Evolutionary conservation across 2,888 invertebrate genomes (phyloP), one percentile per base, ranked within the genome.

Genomic region (Ethmia dodecea): DNA sequence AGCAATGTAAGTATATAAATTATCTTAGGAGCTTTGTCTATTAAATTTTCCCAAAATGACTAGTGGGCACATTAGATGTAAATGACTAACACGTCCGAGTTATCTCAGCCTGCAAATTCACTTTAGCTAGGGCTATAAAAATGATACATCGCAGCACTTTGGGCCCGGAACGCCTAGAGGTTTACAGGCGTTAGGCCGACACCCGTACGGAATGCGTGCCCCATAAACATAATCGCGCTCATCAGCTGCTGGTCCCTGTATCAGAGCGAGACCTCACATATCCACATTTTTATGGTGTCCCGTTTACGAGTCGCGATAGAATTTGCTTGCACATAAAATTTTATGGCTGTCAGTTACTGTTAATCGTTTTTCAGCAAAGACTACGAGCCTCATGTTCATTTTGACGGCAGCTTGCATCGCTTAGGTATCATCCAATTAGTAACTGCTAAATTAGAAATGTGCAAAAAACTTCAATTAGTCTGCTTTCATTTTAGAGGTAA

Each of bases 21-120:
- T 27, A 28, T 24, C 9, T 3, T 6, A 25, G 26, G 20, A 22
- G 26, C 11, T 18, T 34, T 26, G 34, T 15, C 31, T 39, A 39
- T 39, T 39, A 40, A 36, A 40, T 26, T 35, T 15, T 9, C 13
- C 40, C 33, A 40, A 49, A 51, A 52, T 50, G 52, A 49, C 49
- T 47, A 33, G 49, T 47, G 49, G 50, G 45, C 46, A 41, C 57
- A 60, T 64, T 61, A 55, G 53, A 69, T 71, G 71, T 74, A 78
- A 80, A 79, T 69, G 71, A 65, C 71, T 68, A 67, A 77, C 76
- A 73, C 71, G 70, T 71, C 65, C 71, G 55, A 72, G 69, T 75
- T 79, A 84, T 81, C 80, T 74, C 60, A 55, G 67, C 60, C 71
- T 66, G 68, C 73, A 76, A 79, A 83, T 83, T 84, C 83, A 81